Evolutionary conservation across 2,113 vertebrate species (phyloP).

Genomic region (Meleagris gallopavo): DNA sequence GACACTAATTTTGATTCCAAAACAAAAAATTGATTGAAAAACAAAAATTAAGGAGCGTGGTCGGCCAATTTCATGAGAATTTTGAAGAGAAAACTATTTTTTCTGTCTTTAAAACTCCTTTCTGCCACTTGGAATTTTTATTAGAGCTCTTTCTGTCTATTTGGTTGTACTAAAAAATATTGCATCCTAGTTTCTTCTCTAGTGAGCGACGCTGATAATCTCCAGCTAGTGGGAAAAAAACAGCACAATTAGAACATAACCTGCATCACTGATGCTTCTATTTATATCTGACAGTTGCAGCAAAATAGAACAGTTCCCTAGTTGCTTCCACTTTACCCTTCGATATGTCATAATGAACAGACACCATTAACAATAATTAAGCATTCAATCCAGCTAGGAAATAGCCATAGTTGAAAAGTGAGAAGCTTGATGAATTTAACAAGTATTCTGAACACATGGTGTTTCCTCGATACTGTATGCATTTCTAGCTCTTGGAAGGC

Average conservation of each 20-base stretch:
- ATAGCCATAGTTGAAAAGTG: neutral
- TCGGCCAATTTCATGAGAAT: neutral
- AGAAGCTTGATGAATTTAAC: neutral
- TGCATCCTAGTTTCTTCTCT: neutral
- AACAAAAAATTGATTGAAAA: too few species aligned
- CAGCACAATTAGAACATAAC: neutral
- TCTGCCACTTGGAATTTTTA: neutral
- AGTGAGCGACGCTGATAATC: neutral
- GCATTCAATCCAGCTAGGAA: neutral
- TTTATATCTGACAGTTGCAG: neutral
- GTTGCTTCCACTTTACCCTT: neutral
- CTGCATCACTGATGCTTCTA: neutral
- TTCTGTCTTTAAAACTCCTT: neutral
- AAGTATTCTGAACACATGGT: neutral
- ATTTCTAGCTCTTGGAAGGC: slow-evolving; percentile 4
- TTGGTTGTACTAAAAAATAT: neutral
- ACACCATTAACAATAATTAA: neutral
- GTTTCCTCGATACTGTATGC: neutral
- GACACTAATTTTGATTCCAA: slow-evolving; percentile 3
- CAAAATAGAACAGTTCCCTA: neutral
- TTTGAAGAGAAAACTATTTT: neutral
- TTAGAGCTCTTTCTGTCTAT: neutral
- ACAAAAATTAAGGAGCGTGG: neutral
- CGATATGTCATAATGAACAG: neutral
- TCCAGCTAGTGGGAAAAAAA: neutral